Evolutionary conservation across 1,140 invertebrate genomes (phyloP), one percentile per base, ranked within the genome.

Genomic region (Heliothis subflexa): DNA sequence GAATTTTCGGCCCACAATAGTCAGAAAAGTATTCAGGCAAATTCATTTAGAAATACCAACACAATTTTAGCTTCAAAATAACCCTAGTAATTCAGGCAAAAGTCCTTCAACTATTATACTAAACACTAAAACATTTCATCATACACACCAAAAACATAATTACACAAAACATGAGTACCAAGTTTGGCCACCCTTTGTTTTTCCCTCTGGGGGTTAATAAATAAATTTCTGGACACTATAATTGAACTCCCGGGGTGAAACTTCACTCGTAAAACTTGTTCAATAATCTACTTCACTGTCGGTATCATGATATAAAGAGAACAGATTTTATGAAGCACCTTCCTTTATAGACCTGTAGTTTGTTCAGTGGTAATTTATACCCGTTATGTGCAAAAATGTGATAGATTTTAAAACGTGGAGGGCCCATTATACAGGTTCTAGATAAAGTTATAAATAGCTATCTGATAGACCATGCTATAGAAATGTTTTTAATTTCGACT

Each of bases 201-300:
- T 66, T 66, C n/a, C 61, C 12, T 33, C 11, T 13, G 33, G 62
- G 62, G 62, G 45, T 66, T 66, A 66, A 66, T 66, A 66, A 66
- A 66, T 66, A 66, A 47, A 66, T 66, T 40, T 66, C 62, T 66
- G 62, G 40, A 66, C 62, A 66, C 62, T 66, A 66, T 11, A 78
- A 78, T 62, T 57, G 14, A 62, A 50, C 66, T 50, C 66, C 66
- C 47, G 66, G 66, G 47, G 66, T 25, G 66, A 70, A 70, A 70
- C 21, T 49, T 70, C 62, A 66, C n/a, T 25, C 66, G 21, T 50
- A 70, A 52, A 70, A 70, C 66, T 70, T 70, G 66, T 25, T 70
- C 47, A 49, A 70, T 70, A 70, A 70, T 50, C 62, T 66, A 66
- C 62, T 70, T 14, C 33, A 28, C 4, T 25, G 62, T 66, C 13